Conservation (phyloP, 1,140 invertebrate species). For the honey bee (Apis mellifera) region Amel_HAv3.1 CM009943.2:3777501-3778000, state of each 20-base stretch:
- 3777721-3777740: slow-evolving; percentile 21
- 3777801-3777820: slow-evolving; percentile 73
- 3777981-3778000: background rate
- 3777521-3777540: too few relatives aligned
- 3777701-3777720: background rate
- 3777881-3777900: slow-evolving; percentile 37
- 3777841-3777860: slow-evolving; percentile 49
- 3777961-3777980: background rate
- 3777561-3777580: background rate
- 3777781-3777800: slow-evolving; percentile 72
- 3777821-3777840: slow-evolving; percentile 71
- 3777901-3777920: slow-evolving; percentile 45
- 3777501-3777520: too few relatives aligned
- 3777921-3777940: background rate
- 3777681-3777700: background rate
- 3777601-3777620: too few relatives aligned
- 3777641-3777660: too few relatives aligned
- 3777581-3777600: background rate
- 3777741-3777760: slow-evolving; percentile 36
- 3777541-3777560: too few relatives aligned
- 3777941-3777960: background rate
- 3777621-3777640: background rate
- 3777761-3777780: slow-evolving; percentile 32
- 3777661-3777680: background rate
- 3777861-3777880: slow-evolving; percentile 10